Base-by-base conservation (phyloP, 2,113 vertebrate genomes). In the Lycaon pictus region DNA sequence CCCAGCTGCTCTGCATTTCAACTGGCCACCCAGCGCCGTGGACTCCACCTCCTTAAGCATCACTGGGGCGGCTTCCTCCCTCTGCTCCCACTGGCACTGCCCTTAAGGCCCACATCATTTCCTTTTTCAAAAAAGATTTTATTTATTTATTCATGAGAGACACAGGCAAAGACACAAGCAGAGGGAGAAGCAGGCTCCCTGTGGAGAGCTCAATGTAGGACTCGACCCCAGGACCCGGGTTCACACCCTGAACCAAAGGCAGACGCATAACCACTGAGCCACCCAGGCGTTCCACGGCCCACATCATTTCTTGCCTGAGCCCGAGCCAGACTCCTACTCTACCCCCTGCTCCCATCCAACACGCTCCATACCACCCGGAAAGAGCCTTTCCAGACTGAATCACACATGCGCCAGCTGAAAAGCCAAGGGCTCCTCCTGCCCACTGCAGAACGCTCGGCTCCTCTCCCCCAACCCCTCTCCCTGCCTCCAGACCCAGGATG, bases 401-500 rank as follows among this genome's bases (percentile, higher is more conserved):
- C 19, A 5, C 23, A 10, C 5, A 5, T 0, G 20, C 1, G 25
- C 23, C 43, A 22, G 55, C 37, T 22, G 25, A 19, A 13, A 8
- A 22, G 32, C 58, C 72, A 3, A 2, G 10, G 4, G 11, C 29
- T 55, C n/a, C 55, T 43, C 13, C 29, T 2, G 25, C 55, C 9
- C 4, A 3, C 67, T 67, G n/a, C 13, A 48, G 7, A 25, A 56
- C 60, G 20, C 69, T 32, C 5, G 0, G 0, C 29, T 19, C 25
- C 25, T 32, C 27, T n/a, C 48, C 25, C 35, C 9, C 7, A 43
- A 13, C 29, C 15, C 25, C 25, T 32, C n/a, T n/a, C 55, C 32
- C 35, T 7, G 12, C 25, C 13, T 32, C 32, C 15, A 8, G 76
- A 43, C 71, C 0, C n/a, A 1, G 43, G 77, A 60, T 3, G 1